Evolutionary conservation across 2,888 invertebrate genomes (phyloP).

Genomic region (Horisme vitalbata): DNA sequence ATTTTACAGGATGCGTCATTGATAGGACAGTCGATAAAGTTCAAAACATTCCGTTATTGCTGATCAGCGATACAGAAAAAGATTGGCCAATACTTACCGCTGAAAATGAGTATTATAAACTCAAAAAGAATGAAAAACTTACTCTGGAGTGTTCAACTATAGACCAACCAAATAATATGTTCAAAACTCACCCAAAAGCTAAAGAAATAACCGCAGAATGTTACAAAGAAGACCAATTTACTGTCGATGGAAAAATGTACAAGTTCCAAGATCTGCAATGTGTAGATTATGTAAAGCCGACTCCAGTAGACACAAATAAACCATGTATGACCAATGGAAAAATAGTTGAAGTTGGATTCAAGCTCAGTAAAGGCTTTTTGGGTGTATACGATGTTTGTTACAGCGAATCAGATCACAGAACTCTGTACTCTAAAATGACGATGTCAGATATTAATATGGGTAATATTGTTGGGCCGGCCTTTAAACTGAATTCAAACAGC

Average conservation of each 20-base stretch:
- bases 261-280: conserved; percentile 26
- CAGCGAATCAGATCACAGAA: conserved; percentile 7
- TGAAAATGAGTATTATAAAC: conserved; percentile 2
- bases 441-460: conserved; percentile 12
- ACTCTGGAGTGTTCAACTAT: conserved; percentile 21
- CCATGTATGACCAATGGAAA: conserved; percentile 11
- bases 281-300: conserved; percentile 11
- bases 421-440: conserved; percentile 10
- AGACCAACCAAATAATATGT: conserved; percentile 18
- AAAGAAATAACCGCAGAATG: conserved; percentile 25
- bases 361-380: conserved; percentile 15
- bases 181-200: conserved; percentile 16
- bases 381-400: conserved; percentile 26
- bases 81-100: background rate
- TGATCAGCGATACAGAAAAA: too few species aligned
- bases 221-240: conserved; percentile 23
- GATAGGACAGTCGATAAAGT: conserved; percentile 7
- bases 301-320: conserved; percentile 5
- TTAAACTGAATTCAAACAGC: conserved; percentile 9
- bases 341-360: conserved; percentile 22
- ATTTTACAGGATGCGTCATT: conserved; percentile 19
- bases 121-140: conserved; percentile 9
- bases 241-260: conserved; percentile 20
- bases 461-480: conserved; percentile 5
- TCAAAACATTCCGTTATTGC: conserved; percentile 13